These are phyloP conservation scores for Rhynchotus rufescens DNA, from an alignment of 2,797 vertebrate species.

Conservation along the genomic window DNA sequence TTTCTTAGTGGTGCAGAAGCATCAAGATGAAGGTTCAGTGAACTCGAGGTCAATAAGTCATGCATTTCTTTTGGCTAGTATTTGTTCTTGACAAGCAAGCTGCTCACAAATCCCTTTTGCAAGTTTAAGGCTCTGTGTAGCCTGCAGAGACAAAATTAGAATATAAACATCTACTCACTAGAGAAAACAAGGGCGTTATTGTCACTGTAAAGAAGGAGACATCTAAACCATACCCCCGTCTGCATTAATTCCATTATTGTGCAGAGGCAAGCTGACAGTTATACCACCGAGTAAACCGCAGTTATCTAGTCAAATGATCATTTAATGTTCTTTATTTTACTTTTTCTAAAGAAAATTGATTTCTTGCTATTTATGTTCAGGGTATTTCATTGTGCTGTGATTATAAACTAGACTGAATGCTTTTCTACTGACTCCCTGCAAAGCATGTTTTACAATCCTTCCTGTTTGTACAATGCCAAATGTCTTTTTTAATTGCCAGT, in stretches of 20 bases:
- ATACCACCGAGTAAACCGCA: constrained; percentile 66
- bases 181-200: constrained; percentile 76
- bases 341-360: constrained; percentile 77
- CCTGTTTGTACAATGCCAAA: constrained; percentile 33
- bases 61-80: constrained; percentile 39
- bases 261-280: constrained; percentile 63
- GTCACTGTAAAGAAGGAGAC: constrained; percentile 72
- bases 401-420: constrained; percentile 66
- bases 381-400: constrained; percentile 71
- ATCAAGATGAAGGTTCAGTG: constrained; percentile 48
- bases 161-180: constrained; percentile 73
- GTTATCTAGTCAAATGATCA: constrained; percentile 76
- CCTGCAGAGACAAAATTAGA: constrained; percentile 75
- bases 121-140: constrained; percentile 66
- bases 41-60: constrained; percentile 66
- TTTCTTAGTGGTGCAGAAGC: constrained; percentile 38
- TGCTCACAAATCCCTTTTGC: constrained; percentile 68
- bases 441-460: constrained; percentile 55
- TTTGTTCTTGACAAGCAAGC: constrained; percentile 70
- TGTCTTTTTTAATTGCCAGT: constrained; percentile 54
- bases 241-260: constrained; percentile 69
- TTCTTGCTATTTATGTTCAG: constrained; percentile 72
- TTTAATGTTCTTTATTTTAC: constrained; percentile 77
- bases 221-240: constrained; percentile 51
- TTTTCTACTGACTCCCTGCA: constrained; percentile 45